Evolutionary conservation across 2,888 invertebrate species (phyloP).

Genomic region (Lydus trimaculatus): DNA sequence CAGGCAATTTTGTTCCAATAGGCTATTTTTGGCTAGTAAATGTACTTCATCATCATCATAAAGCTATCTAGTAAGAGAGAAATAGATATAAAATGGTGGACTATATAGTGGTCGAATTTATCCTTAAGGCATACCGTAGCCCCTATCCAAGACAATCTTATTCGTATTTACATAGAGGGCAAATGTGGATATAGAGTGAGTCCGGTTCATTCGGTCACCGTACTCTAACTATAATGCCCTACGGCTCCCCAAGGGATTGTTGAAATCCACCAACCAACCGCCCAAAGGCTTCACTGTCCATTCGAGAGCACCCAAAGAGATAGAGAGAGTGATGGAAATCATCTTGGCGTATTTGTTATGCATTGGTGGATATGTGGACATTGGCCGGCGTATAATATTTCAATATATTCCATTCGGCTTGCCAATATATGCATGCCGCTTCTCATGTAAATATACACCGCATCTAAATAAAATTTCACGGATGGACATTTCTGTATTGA

Average conservation of each 20-base stretch:
- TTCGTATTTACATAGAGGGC: slow-evolving; percentile 52
- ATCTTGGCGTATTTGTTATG: slow-evolving; percentile 60
- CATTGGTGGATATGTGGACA: slow-evolving; percentile 60
- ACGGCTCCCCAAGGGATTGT: slow-evolving; percentile 44
- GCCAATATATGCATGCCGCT: slow-evolving; percentile 37
- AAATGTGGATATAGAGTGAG: slow-evolving; percentile 36
- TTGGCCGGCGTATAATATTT: slow-evolving; percentile 59
- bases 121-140: slow-evolving; percentile 29
- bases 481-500: slow-evolving; percentile 48
- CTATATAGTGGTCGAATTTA: slow-evolving; percentile 10
- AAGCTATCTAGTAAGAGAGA: slow-evolving; percentile 37
- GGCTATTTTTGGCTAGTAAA: slow-evolving; percentile 40
- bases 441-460: slow-evolving; percentile 39
- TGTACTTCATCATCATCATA: slow-evolving; percentile 49
- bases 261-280: slow-evolving; percentile 37
- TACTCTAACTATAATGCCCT: slow-evolving; percentile 44
- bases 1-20: slow-evolving; percentile 36
- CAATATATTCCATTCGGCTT: slow-evolving; percentile 54
- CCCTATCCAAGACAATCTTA: slow-evolving; percentile 47
- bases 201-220: slow-evolving; percentile 40
- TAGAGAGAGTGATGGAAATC: slow-evolving; percentile 56
- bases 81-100: neutral
- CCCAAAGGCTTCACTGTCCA: slow-evolving; percentile 42
- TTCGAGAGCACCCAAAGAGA: slow-evolving; percentile 40
- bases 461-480: slow-evolving; percentile 55